A percentile compares a stretch with the other conserved stretches of the same genome.
These are phyloP conservation scores for Zaprionus ornatus DNA, from an alignment of 1,140 invertebrate species.

Conservation along the genomic window DNA sequence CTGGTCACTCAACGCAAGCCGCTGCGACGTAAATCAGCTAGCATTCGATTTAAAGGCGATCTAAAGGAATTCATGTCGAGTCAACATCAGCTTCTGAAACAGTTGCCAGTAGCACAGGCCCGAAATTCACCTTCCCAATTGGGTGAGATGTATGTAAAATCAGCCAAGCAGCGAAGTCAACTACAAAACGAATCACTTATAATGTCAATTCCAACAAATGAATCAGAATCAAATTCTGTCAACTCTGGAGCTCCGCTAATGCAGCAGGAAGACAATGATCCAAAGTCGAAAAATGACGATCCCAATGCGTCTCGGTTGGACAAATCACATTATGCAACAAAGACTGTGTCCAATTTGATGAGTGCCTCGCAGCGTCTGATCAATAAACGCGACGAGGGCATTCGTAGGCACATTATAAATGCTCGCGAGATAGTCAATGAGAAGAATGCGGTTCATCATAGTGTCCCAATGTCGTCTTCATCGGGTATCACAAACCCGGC, in stretches of 20 bases:
- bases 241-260: background rate
- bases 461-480: background rate
- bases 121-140: background rate
- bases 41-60: conserved; percentile 12
- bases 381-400: conserved; percentile 21
- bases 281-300: background rate
- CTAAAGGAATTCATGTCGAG: background rate
- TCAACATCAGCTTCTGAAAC: background rate
- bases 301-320: conserved; percentile 29
- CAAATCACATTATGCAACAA: conserved; percentile 18
- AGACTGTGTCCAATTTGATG: conserved; percentile 13
- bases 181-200: background rate
- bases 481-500: background rate
- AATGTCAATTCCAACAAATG: background rate
- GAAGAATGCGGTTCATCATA: conserved; percentile 10
- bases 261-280: background rate
- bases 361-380: conserved; percentile 63
- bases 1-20: conserved; percentile 13
- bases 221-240: background rate
- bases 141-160: conserved; percentile 6
- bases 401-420: background rate
- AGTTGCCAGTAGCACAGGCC: background rate
- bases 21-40: conserved; percentile 13
- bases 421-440: background rate
- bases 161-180: background rate